Conservation (phyloP, 2,113 vertebrate species). For the Chiloscyllium plagiosum region DNA sequence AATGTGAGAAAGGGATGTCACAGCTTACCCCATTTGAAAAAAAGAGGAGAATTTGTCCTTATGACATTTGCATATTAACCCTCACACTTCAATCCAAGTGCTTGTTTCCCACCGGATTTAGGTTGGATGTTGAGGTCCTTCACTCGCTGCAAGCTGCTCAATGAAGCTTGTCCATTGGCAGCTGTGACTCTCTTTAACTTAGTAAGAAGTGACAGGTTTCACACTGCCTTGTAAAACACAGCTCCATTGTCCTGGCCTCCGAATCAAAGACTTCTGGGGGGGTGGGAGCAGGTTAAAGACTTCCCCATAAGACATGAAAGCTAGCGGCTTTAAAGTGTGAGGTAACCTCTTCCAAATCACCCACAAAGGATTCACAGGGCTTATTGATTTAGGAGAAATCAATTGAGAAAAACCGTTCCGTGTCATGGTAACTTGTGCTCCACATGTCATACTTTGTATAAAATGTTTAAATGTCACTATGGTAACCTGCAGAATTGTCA, state of each 20-base stretch:
- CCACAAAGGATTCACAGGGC: not conserved
- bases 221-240: not conserved
- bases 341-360: not conserved
- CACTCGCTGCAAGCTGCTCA: not conserved
- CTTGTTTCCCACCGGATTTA: not conserved
- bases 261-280: slow-evolving; percentile 20
- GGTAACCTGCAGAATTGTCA: too few relatives aligned
- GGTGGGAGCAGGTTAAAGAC: not conserved
- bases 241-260: not conserved
- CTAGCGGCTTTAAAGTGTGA: slow-evolving; percentile 4
- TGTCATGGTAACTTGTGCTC: not conserved
- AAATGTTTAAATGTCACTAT: slow-evolving; percentile 8
- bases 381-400: slow-evolving; percentile 1
- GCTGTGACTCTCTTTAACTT: slow-evolving; percentile 6
- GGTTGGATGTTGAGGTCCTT: not conserved
- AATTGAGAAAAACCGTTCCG: not conserved
- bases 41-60: not conserved
- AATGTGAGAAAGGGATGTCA: not conserved
- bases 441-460: too few relatives aligned
- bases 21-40: not conserved
- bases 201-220: slow-evolving; percentile 25
- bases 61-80: not conserved
- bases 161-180: slow-evolving; percentile 19
- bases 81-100: not conserved
- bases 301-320: slow-evolving; percentile 5